Base-by-base conservation (phyloP, 2,888 invertebrate genomes). In the Cataglyphis cursor region DNA sequence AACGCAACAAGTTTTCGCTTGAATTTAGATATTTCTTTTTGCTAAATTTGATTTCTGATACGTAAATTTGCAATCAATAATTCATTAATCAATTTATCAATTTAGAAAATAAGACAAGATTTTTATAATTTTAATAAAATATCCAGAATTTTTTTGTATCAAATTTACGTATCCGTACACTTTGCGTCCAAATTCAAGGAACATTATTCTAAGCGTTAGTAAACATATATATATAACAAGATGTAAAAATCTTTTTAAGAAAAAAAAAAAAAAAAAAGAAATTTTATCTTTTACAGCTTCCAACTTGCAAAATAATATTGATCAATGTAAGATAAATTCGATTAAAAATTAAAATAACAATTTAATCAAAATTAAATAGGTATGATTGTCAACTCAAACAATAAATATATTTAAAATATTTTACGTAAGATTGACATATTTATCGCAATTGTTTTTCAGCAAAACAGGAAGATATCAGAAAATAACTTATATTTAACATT, bases 101-200 rank as follows among this genome's bases (percentile, higher is more conserved):
- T 51, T 68, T 68, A 28, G 28, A 54, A 76, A 76, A 31, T 31
- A 21, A 76, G n/a, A 35, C 4, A 66, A 10, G 1, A 54, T n/a
- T 51, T 5, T 15, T 64, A 44, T n/a, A 31, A 66, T 3, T 15
- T 41, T 18, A 12, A n/a, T 35, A 15, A 59, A 72, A 38, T 10
- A 15, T 48, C 15, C 44, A 61, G 15, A 35, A 44, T 59, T 28
- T 61, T 38, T 48, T 8, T 8, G 3, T 24, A 8, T 64, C 80
- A 81, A 80, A 82, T 82, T 62, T 57, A 24, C 12, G 81, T 74
- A 84, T 68, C 70, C 70, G 72, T 24, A 38, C 24, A 15, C 18
- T 5, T 48, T 38, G 24, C n/a, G 9, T 83, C 82, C 24, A 70
- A 88, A 90, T 88, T 86, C 85, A 81, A 90, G 88, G 78, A 86